phyloP scores from a whole-genome alignment of 2,888 invertebrate genomes.

The Minunthozetes semirufus region DNA sequence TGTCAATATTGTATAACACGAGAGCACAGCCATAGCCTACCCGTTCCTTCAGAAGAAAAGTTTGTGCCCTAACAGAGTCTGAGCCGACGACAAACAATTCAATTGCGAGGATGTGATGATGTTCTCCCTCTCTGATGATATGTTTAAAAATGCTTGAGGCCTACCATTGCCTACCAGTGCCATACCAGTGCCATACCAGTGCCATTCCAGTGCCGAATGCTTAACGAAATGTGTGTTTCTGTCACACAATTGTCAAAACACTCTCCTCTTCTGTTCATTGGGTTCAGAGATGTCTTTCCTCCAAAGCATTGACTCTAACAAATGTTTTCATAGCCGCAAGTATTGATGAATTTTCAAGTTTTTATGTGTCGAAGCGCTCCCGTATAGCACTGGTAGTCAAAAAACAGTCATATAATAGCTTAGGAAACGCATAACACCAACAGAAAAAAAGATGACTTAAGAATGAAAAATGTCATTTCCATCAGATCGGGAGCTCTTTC shows the following conservation, averaged over 20 bases:
- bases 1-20: slow-evolving; percentile 9
- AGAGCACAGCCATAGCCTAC: not conserved
- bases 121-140: not conserved
- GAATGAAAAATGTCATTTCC: not conserved
- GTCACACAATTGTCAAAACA: slow-evolving; percentile 9
- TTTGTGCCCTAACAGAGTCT: not conserved
- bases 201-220: not conserved
- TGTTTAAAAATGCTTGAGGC: slow-evolving; percentile 20
- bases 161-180: not conserved
- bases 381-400: not conserved
- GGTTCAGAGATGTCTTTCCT: not conserved
- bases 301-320: not conserved
- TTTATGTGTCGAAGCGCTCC: not conserved
- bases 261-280: not conserved
- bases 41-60: too few relatives aligned
- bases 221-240: slow-evolving; percentile 7
- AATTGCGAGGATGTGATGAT: not conserved
- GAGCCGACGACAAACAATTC: not conserved
- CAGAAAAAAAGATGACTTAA: not conserved
- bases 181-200: not conserved
- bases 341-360: slow-evolving; percentile 19
- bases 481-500: not conserved
- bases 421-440: not conserved
- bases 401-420: not conserved
- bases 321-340: slow-evolving; percentile 22